Evolutionary conservation across 2,797 vertebrate genomes (phyloP).

Genomic region (Lacerta agilis): DNA sequence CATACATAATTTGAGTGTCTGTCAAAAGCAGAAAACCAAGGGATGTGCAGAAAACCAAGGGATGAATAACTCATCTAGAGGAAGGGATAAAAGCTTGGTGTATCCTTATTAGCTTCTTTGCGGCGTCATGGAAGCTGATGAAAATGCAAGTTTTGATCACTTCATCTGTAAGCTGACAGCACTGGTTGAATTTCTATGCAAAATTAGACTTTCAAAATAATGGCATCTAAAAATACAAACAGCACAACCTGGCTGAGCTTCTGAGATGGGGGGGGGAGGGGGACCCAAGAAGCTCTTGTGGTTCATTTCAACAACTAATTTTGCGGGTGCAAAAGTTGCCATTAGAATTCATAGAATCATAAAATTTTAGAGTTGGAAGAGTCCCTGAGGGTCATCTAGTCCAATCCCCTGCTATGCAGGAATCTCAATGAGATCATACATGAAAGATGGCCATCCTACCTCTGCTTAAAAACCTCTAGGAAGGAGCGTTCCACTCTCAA

Average conservation of each 20-base stretch:
- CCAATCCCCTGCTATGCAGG: no score
- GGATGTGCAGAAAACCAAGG: conserved; percentile 16
- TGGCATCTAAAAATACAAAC: neutral
- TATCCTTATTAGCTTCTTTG: conserved; percentile 15
- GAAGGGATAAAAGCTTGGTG: conserved; percentile 18
- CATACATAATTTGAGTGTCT: conserved; percentile 42
- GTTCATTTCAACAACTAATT: neutral
- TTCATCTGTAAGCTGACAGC: conserved; percentile 12
- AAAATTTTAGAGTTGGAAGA: no score
- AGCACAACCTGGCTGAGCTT: neutral
- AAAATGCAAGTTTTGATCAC: conserved; percentile 34
- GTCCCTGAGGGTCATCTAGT: no score
- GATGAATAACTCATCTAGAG: conserved; percentile 29
- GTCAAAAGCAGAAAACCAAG: conserved; percentile 48
- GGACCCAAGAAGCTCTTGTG: no score
- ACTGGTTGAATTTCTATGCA: neutral
- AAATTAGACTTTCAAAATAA: conserved; percentile 37
- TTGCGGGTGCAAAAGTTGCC: neutral
- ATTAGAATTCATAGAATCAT: no score
- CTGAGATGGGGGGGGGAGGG: neutral
- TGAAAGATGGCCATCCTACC: no score
- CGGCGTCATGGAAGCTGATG: neutral
- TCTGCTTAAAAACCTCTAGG: no score
- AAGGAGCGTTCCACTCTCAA: no score
- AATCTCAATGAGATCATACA: no score